Evolutionary conservation across 2,888 invertebrate genomes (phyloP), one percentile per base, ranked within the genome.

Genomic region (Andrena marginata): DNA sequence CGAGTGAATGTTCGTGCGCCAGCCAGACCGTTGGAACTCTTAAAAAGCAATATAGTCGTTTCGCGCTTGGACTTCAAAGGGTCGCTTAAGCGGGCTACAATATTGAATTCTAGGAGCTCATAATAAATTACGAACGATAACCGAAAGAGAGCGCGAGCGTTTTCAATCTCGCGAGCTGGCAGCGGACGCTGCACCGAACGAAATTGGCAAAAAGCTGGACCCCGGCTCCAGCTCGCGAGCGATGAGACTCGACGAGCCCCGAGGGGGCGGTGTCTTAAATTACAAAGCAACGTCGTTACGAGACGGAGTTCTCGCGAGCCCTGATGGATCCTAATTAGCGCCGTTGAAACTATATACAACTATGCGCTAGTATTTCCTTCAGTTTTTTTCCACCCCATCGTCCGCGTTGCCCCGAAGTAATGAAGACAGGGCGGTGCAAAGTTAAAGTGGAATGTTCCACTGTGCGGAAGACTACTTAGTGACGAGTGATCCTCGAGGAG

Each of bases 401-500:
- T 13, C 31, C 29, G 8, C 31, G 10, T 51, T 29, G 56, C 26
- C 48, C 31, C 64, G 67, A 77, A 74, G 75, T 81, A 83, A 87
- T 82, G 82, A 87, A 87, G 87, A 85, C 79, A 60, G 77, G 85
- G 79, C 54, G 42, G 13, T 23, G 79, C 77, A 80, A 87, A 87
- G 86, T 89, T 90, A 87, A 91, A 91, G 87, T 89, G 86, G 87
- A 87, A 90, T 88, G 85, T 89, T 88, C 86, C 85, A 83, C 85
- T 83, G 86, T 75, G 85, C 89, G 85, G 70, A 76, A 81, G 85
- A 69, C 82, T 87, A 89, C 89, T 91, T 87, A 89, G 87, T 86
- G 87, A 90, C 88, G 85, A 91, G 90, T 89, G 91, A 91, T 90
- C 89, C 90, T 91, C 81, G 89, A 91, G 88, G 76, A 86, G 77